Conservation (phyloP, 2,113 vertebrate genomes). For the Reinhardtius hippoglossoides region DNA sequence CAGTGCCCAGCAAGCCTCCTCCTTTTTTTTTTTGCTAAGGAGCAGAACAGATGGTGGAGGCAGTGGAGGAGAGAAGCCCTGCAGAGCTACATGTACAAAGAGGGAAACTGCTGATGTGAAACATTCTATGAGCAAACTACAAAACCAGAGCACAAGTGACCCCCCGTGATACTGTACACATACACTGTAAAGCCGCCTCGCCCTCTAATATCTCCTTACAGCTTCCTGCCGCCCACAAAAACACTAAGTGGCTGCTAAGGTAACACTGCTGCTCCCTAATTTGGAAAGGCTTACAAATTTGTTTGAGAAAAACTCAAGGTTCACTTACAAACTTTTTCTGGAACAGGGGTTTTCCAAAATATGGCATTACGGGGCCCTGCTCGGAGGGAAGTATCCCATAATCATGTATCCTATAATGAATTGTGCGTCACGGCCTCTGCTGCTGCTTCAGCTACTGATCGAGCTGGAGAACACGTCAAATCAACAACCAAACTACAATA, state of each 20-base stretch:
- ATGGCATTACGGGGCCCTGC: background rate
- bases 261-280: background rate
- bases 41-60: slow-evolving; percentile 63
- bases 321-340: background rate
- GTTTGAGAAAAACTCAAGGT: background rate
- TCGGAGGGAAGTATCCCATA: background rate
- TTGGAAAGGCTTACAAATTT: slow-evolving; percentile 26
- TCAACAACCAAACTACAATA: background rate
- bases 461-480: background rate
- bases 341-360: background rate
- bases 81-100: slow-evolving; percentile 19
- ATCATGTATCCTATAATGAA: background rate
- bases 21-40: slow-evolving; percentile 30
- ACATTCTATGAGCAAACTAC: slow-evolving; percentile 38
- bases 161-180: background rate
- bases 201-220: slow-evolving; percentile 12
- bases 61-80: slow-evolving; percentile 22
- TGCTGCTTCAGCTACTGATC: background rate
- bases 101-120: slow-evolving; percentile 55
- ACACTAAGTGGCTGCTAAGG: slow-evolving; percentile 7
- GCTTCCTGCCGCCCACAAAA: slow-evolving; percentile 27
- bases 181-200: background rate
- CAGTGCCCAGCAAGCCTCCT: slow-evolving; percentile 38
- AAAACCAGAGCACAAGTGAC: slow-evolving; percentile 43
- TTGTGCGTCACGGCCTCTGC: background rate